Base-by-base conservation (phyloP, 2,113 vertebrate species). In the Lamprotornis superbus region DNA sequence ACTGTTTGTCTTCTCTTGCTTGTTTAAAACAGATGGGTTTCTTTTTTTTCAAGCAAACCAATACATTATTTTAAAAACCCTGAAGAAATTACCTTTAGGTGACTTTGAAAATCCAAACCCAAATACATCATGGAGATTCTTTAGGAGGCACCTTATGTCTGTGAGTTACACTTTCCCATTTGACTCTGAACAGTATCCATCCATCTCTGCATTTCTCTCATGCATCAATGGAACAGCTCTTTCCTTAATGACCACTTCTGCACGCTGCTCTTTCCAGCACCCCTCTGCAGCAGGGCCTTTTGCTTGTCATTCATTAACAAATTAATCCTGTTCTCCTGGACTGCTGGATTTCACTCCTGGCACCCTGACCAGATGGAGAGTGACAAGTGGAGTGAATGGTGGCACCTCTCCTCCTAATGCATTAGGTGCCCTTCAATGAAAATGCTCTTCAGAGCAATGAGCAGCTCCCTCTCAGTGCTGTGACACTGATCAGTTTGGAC, bases 341-440 rank as follows among this genome's bases (percentile, higher is more conserved):
- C 68, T 46, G 70, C 65, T 76, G 53, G 28, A 79, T 93, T 86
- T 91, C 78, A 70, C 42, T 95, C 39, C 82, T 93, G 94, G 87
- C 87, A 81, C 83, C 24, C 53, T 39, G 60, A 44, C 63, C 91
- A 95, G 93, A 83, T 74, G 75, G 25, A 61, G 70, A 91, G 55
- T 77, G 94, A 90, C 87, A 94, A 88, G 59, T 18, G 56, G 84
- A 90, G 87, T 80, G 91, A 95, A 63, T 83, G 87, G 94, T 86
- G 75, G 85, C 73, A 88, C 50, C 55, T 83, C 88, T 88, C 59
- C 55, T 79, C 81, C 81, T 90, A 76, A 94, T 77, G 74, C 60
- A 57, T 57, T 27, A 65, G 93, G 57, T 85, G 87, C n/a, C 90
- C 76, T 94, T 91, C 78, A 65, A 1, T 10, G 27, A 10, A 65